These are phyloP conservation scores for Pterocles gutturalis DNA, from an alignment of 2,113 vertebrate species.

Conservation along the genomic window DNA sequence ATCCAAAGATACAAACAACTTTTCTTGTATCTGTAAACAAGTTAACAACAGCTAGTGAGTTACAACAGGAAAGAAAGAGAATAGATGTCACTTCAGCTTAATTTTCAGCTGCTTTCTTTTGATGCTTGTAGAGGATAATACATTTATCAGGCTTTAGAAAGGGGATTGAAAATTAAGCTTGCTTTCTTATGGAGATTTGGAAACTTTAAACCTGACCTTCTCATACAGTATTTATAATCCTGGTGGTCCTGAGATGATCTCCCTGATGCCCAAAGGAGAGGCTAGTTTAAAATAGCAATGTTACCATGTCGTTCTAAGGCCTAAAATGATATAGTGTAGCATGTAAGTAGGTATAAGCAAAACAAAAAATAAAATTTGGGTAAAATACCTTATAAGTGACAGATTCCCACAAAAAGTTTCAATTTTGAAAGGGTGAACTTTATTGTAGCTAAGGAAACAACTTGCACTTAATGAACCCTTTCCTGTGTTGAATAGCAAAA, in stretches of 20 bases:
- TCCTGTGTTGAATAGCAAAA: not conserved
- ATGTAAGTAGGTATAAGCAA: not conserved
- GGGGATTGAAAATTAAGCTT: constrained; percentile 48
- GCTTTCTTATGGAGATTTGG: constrained; percentile 70
- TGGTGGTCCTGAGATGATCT: constrained; percentile 68
- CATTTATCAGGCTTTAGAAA: constrained; percentile 45
- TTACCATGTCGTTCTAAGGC: constrained; percentile 34
- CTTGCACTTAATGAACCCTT: not conserved
- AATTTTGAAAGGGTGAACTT: not conserved
- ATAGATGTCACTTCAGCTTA: constrained; percentile 30
- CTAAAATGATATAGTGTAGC: not conserved
- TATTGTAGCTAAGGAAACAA: not conserved
- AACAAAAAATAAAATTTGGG: not conserved
- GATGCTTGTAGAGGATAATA: constrained; percentile 46
- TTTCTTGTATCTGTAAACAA: constrained; percentile 62
- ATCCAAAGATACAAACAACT: constrained; percentile 15
- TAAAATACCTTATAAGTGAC: not conserved
- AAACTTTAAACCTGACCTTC: constrained; percentile 80
- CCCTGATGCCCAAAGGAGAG: constrained; percentile 44
- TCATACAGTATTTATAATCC: constrained; percentile 78
- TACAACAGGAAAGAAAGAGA: not conserved
- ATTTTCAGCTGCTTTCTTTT: constrained; percentile 53
- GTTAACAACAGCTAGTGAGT: not conserved
- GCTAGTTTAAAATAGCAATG: constrained; percentile 75
- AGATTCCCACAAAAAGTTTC: not conserved